Conservation (phyloP, 2,113 vertebrate genomes). For the Talpa occidentalis region DNA sequence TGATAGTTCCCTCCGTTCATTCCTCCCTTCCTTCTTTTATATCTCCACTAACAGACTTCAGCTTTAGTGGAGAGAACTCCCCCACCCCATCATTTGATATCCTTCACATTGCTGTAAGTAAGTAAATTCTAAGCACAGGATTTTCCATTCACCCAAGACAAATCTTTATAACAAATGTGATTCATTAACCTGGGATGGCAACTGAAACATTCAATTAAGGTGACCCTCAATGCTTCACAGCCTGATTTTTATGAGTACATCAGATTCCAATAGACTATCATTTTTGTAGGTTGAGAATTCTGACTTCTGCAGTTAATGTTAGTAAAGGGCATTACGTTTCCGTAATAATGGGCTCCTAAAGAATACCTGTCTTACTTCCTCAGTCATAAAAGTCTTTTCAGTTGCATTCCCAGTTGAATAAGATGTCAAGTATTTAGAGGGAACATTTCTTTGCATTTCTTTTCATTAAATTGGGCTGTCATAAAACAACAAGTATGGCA, state of each 20-base stretch:
- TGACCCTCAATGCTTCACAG: conserved; percentile 32
- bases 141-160: conserved; percentile 14
- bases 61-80: background rate
- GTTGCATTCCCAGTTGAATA: conserved; percentile 12
- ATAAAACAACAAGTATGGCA: conserved; percentile 41
- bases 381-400: background rate
- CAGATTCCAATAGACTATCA: conserved; percentile 38
- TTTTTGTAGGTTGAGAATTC: conserved; percentile 60
- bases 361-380: conserved; percentile 49
- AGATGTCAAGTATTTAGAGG: conserved; percentile 42
- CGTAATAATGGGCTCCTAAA: background rate
- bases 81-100: background rate
- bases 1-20: background rate
- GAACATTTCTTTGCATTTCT: conserved; percentile 15
- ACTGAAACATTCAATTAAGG: conserved; percentile 55
- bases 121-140: conserved; percentile 68
- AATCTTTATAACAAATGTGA: conserved; percentile 40
- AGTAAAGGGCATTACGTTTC: background rate
- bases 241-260: conserved; percentile 67
- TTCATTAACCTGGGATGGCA: conserved; percentile 61
- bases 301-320: conserved; percentile 42
- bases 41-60: background rate
- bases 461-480: conserved; percentile 37
- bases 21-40: background rate
- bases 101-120: conserved; percentile 39